These are phyloP conservation scores for Diaphora mendica DNA, from an alignment of 2,888 invertebrate genomes.

Conservation along the genomic window DNA sequence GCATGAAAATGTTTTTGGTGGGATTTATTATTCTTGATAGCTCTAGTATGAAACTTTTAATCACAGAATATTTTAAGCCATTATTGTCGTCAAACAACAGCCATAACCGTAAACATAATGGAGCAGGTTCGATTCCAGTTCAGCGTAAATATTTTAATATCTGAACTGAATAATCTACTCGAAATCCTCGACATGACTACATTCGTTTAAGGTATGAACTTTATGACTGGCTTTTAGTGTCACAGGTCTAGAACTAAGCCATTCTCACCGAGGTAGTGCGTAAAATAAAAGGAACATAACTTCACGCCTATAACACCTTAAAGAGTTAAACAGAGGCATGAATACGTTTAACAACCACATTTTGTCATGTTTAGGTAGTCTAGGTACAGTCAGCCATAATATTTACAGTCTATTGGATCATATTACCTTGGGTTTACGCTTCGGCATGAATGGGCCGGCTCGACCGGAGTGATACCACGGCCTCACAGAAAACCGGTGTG, in stretches of 20 bases:
- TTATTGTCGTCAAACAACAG: background rate
- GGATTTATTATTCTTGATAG: no score
- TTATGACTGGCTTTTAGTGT: background rate
- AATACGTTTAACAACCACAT: background rate
- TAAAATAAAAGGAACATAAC: conserved; percentile 5
- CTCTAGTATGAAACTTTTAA: no score
- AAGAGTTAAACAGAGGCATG: background rate
- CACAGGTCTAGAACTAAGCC: background rate
- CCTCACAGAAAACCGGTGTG: no score
- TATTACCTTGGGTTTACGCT: no score
- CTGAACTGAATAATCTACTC: background rate
- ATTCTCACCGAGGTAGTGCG: background rate
- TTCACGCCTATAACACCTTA: conserved; percentile 9
- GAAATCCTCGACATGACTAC: background rate
- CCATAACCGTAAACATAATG: background rate
- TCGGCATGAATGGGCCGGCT: no score
- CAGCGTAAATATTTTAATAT: background rate
- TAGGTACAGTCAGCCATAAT: background rate
- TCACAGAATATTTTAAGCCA: background rate
- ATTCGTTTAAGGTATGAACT: background rate
- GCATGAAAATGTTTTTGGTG: no score
- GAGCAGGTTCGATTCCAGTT: background rate
- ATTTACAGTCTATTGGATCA: background rate
- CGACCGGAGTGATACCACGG: no score
- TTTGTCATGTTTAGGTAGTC: conserved; percentile 4